phyloP scores from a whole-genome alignment of 1,140 invertebrate genomes.

The Dinothrombium tinctorium region DNA sequence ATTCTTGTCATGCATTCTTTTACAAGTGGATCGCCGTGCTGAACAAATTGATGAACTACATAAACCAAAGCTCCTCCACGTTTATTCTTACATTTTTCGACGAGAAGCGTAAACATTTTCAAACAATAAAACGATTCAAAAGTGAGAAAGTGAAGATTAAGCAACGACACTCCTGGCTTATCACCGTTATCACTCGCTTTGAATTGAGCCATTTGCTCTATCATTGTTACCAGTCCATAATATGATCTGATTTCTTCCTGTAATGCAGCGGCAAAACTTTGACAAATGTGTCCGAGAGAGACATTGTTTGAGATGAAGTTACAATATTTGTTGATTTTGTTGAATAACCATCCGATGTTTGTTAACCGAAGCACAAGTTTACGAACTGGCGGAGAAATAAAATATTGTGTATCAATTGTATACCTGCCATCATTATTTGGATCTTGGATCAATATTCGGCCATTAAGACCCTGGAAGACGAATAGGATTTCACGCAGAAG shows the following conservation, averaged over 20 bases:
- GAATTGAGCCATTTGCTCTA: conserved; percentile 46
- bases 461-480: conserved; percentile 54
- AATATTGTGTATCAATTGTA: conserved; percentile 4
- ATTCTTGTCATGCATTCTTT: conserved; percentile 26
- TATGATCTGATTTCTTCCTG: conserved; percentile 61
- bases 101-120: conserved; percentile 52
- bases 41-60: conserved; percentile 50
- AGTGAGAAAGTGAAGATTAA: conserved; percentile 51
- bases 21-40: conserved; percentile 48
- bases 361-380: conserved; percentile 39
- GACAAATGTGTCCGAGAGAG: conserved; percentile 43
- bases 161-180: conserved; percentile 32
- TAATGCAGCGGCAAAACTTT: conserved; percentile 62
- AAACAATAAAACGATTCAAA: conserved; percentile 48
- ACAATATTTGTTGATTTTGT: conserved; percentile 42
- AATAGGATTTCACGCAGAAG: conserved; percentile 43
- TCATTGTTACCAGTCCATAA: conserved; percentile 58
- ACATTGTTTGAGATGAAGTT: conserved; percentile 25
- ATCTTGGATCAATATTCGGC: conserved; percentile 43
- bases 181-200: neutral
- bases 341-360: conserved; percentile 66
- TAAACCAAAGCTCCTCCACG: conserved; percentile 64
- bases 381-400: conserved; percentile 12
- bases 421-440: conserved; percentile 25
- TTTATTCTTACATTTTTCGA: conserved; percentile 41